phyloP scores from a whole-genome alignment of 23 tunicate species.

The Ciona savignyi region DNA sequence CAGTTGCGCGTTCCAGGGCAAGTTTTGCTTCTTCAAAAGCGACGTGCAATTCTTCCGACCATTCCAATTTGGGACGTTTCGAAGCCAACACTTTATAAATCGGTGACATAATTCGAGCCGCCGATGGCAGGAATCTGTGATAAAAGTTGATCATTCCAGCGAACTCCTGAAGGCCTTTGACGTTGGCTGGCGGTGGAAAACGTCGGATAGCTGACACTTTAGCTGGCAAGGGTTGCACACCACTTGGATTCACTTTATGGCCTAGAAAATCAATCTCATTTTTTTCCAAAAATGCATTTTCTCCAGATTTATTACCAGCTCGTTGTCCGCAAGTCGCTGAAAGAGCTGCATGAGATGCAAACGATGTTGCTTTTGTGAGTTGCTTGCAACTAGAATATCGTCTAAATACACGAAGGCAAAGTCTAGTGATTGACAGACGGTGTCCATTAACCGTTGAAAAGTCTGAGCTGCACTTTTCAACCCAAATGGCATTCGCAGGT shows the following conservation, averaged over 20 bases:
- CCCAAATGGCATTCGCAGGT: too few species aligned
- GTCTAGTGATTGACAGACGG: too few species aligned
- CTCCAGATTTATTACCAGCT: too few species aligned
- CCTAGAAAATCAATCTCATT: conserved; percentile 5
- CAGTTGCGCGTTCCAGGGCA: neutral
- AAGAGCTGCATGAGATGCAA: too few species aligned
- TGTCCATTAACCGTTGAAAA: too few species aligned
- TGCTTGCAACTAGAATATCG: too few species aligned
- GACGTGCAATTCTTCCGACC: neutral
- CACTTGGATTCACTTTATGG: neutral
- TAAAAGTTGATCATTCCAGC: conserved; percentile 4
- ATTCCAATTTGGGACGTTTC: neutral
- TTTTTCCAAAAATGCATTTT: too few species aligned
- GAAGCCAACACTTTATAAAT: neutral
- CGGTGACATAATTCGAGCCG: conserved; percentile 1
- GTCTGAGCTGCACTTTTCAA: too few species aligned
- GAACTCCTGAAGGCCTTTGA: conserved; percentile 1
- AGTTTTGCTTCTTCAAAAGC: conserved; percentile 1
- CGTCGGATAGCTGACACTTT: neutral
- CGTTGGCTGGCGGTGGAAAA: neutral
- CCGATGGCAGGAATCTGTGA: conserved; percentile 8
- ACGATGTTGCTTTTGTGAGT: too few species aligned
- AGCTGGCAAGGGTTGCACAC: neutral
- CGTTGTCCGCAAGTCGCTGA: too few species aligned
- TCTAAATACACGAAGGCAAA: too few species aligned